phyloP scores from a whole-genome alignment of 2,888 invertebrate genomes.

The Drosophila mimica region DNA sequence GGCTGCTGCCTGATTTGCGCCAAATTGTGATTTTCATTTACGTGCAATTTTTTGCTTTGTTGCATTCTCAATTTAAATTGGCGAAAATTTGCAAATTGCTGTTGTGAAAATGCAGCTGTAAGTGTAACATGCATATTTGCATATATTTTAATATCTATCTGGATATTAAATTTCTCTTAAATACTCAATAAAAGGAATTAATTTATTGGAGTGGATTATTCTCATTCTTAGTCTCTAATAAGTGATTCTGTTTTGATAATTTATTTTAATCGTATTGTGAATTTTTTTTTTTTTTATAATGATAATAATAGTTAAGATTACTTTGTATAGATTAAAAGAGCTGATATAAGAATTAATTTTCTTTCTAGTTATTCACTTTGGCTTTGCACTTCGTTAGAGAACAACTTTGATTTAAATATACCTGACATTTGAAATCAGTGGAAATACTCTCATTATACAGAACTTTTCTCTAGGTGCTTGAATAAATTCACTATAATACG shows the following conservation, averaged over 20 bases:
- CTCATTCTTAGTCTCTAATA: background rate
- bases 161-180: background rate
- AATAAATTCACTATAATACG: slow-evolving; percentile 20
- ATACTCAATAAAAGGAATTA: background rate
- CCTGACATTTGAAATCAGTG: background rate
- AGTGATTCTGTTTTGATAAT: background rate
- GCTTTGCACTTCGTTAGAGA: background rate
- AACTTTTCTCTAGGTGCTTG: background rate
- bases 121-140: slow-evolving; percentile 9
- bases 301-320: background rate
- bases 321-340: background rate
- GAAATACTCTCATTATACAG: background rate
- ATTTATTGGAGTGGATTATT: background rate
- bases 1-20: slow-evolving; percentile 50
- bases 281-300: background rate
- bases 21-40: slow-evolving; percentile 63
- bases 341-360: background rate
- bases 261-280: background rate
- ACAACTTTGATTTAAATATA: background rate
- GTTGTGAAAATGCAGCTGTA: slow-evolving; percentile 12
- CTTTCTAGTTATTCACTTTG: background rate
- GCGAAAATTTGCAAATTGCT: slow-evolving; percentile 67
- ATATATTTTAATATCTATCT: slow-evolving; percentile 18
- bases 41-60: slow-evolving; percentile 47
- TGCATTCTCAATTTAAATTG: slow-evolving; percentile 66